Evolutionary conservation across 2,797 vertebrate species (phyloP).

Genomic region (Sebastes paucispinis): DNA sequence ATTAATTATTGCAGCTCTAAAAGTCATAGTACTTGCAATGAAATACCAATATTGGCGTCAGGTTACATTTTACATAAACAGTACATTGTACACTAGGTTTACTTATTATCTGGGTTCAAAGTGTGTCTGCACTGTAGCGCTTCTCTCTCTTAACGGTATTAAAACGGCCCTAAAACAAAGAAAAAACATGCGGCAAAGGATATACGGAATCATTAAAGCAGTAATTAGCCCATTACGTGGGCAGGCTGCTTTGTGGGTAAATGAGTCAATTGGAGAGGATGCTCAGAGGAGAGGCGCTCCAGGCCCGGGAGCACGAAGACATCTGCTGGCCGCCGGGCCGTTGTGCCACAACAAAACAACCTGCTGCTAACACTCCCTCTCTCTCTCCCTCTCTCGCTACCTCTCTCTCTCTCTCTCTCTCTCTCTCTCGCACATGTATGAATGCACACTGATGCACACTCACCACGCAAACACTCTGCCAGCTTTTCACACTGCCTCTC

Average conservation of each 20-base stretch:
- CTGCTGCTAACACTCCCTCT: constrained; percentile 62
- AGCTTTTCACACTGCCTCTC: constrained; percentile 75
- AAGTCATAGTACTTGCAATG: neutral
- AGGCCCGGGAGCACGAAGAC: constrained; percentile 71
- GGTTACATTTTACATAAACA: neutral
- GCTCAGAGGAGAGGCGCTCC: constrained; percentile 75
- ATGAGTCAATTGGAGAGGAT: constrained; percentile 82
- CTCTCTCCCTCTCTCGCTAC: constrained; percentile 1
- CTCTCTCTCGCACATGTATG: constrained; percentile 35
- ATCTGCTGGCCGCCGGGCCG: constrained; percentile 76
- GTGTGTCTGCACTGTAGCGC: neutral
- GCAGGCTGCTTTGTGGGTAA: constrained; percentile 82
- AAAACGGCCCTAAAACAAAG: constrained; percentile 55
- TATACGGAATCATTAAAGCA: constrained; percentile 76
- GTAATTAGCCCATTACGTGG: constrained; percentile 82
- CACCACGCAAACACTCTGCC: constrained; percentile 51
- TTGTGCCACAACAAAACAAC: constrained; percentile 75
- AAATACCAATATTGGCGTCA: neutral
- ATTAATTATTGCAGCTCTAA: no score
- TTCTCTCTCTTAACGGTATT: neutral
- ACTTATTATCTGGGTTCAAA: neutral
- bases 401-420: constrained; percentile 26
- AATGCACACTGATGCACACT: constrained; percentile 54
- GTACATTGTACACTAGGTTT: neutral
- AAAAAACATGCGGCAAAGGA: constrained; percentile 39